Evolutionary conservation across 2,888 invertebrate genomes (phyloP).

Genomic region (Cylindroiulus punctatus): DNA sequence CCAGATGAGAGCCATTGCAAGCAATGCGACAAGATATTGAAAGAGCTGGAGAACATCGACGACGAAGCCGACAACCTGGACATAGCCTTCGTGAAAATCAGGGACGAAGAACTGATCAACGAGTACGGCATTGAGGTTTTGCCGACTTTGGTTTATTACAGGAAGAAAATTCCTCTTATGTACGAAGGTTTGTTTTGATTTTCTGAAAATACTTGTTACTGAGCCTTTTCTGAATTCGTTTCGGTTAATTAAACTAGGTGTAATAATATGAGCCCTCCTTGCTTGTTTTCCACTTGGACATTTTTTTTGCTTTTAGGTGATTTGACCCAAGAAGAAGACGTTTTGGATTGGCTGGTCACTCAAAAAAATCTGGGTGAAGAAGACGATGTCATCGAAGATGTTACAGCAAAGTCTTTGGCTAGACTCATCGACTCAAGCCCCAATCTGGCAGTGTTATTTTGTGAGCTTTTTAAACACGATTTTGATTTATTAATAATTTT

Average conservation of each 20-base stretch:
- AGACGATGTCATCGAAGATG: constrained; percentile 93
- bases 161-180: constrained; percentile 92
- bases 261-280: too few species aligned
- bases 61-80: constrained; percentile 94
- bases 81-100: constrained; percentile 93
- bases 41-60: constrained; percentile 92
- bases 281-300: too few species aligned
- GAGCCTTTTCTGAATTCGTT: too few species aligned
- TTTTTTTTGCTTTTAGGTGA: constrained; percentile 71
- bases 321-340: constrained; percentile 88
- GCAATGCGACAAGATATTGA: constrained; percentile 88
- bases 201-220: background rate
- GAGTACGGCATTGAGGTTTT: constrained; percentile 90
- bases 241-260: too few species aligned
- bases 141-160: constrained; percentile 90
- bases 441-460: constrained; percentile 90
- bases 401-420: constrained; percentile 86
- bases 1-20: constrained; percentile 91
- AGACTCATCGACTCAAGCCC: constrained; percentile 90
- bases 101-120: constrained; percentile 88
- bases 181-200: constrained; percentile 78
- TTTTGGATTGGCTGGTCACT: constrained; percentile 90
- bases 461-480: constrained; percentile 72
- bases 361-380: constrained; percentile 89
- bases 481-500: too few species aligned